Evolutionary conservation across 2,888 invertebrate genomes (phyloP).

Genomic region (Formica aserva): DNA sequence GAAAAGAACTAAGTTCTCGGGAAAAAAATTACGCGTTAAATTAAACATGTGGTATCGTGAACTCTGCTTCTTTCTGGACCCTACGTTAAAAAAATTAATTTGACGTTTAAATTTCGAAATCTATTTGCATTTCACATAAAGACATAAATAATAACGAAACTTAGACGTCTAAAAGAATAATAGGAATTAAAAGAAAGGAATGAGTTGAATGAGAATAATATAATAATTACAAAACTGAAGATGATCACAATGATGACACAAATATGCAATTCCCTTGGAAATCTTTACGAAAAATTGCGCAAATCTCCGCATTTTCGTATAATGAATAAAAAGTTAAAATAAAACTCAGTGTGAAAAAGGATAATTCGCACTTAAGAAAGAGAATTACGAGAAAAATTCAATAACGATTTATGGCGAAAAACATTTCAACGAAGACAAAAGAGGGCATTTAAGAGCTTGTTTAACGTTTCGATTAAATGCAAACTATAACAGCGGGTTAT

Average conservation of each 20-base stretch:
- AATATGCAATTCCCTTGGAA: neutral
- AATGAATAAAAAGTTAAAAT: neutral
- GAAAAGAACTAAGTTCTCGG: neutral
- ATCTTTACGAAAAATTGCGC: neutral
- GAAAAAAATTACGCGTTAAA: constrained; percentile 52
- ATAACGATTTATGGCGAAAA: neutral
- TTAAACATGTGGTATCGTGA: constrained; percentile 47
- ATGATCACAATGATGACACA: neutral
- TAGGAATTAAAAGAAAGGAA: constrained; percentile 8
- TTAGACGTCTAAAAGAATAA: neutral
- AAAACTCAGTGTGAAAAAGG: neutral
- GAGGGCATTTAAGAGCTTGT: neutral
- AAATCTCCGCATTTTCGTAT: neutral
- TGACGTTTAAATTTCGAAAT: neutral
- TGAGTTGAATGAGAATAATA: neutral
- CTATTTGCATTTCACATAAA: neutral
- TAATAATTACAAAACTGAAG: neutral
- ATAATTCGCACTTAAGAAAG: neutral
- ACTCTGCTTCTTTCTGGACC: constrained; percentile 71
- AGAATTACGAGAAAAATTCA: neutral
- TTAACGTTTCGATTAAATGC: constrained; percentile 3
- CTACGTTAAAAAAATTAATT: constrained; percentile 50
- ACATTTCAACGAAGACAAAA: neutral
- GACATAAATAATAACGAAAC: constrained; percentile 18
- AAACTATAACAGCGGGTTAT: neutral